Evolutionary conservation across 2,797 vertebrate genomes (phyloP), one percentile per base, ranked within the genome.

Genomic region (Urosaurus nigricauda): DNA sequence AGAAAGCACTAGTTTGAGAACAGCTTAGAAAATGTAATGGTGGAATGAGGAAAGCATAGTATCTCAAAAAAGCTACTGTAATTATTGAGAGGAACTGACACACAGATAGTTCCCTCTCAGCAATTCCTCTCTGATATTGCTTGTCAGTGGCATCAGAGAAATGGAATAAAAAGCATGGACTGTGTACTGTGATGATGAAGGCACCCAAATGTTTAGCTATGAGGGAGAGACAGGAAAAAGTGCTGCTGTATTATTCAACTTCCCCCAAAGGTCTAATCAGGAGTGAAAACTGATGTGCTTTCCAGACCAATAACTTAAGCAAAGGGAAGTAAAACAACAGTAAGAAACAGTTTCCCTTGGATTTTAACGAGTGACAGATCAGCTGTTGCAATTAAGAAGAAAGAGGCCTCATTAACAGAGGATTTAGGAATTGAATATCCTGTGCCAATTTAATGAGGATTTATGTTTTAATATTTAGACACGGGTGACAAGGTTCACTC

Each of bases 381-480:
- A 0, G 88, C 92, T 95, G 91, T 92, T 93, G 92, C 89, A 63
- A 0, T 71, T 93, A 51, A 40, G 35, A 47, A 73, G 24, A 63
- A 53, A 80, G 19, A 92, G 51, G 60, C 91, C 94, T 96, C 94
- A 93, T 95, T 96, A 96, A 88, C 88, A 94, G 87, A 32, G 93
- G 94, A 96, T 94, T 94, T 94, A 89, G 90, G 71, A n/a, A 87
- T 4, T 78, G 47, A 29, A 24, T 70, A 78, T 77, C 86, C 60
- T 53, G 60, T 90, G 92, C 87, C 90, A 85, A 94, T 95, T 85
- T 90, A 94, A 14, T 0, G 21, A 82, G 92, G 90, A 94, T 95
- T 93, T 93, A 82, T 2, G 79, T 47, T 89, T 94, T 95, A 93
- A 93, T 95, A 93, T 91, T 91, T 77, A 68, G 37, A 75, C 73